Percentiles rank a stretch among this genome's conserved stretches.
These are phyloP conservation scores for Acarapis woodi DNA, from an alignment of 1,140 invertebrate genomes.

Conservation along the genomic window DNA sequence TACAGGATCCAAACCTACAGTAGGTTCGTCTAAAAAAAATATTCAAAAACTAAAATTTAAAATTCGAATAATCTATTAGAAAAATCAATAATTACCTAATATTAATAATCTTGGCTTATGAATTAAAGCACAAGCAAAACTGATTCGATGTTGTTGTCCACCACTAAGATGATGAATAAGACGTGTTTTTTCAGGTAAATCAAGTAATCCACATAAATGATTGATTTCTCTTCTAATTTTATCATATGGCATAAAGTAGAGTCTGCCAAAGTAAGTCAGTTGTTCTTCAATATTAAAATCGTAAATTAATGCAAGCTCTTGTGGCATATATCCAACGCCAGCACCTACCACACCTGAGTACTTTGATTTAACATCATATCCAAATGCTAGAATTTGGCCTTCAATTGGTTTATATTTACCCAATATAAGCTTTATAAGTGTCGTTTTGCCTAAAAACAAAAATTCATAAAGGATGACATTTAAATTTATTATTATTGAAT, in stretches of 20 bases:
- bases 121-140: conserved; percentile 55
- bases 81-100: background rate
- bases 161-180: conserved; percentile 27
- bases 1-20: conserved; percentile 20
- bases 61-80: conserved; percentile 15
- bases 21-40: conserved; percentile 21
- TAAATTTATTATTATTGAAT: no score
- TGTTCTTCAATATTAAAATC: conserved; percentile 80
- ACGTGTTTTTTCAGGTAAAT: background rate
- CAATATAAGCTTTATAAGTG: conserved; percentile 8
- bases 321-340: conserved; percentile 47
- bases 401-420: conserved; percentile 1
- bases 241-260: conserved; percentile 24
- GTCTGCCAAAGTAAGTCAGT: conserved; percentile 76
- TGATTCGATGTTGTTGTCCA: conserved; percentile 65
- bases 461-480: no score
- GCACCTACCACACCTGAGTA: conserved; percentile 34
- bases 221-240: conserved; percentile 2
- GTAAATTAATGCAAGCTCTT: conserved; percentile 63
- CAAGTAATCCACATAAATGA: conserved; percentile 9
- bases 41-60: conserved; percentile 18
- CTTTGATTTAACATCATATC: conserved; percentile 14
- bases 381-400: conserved; percentile 7
- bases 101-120: conserved; percentile 20
- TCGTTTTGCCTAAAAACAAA: conserved; percentile 11